A percentile compares a stretch with the other conserved stretches of the same genome.
Conservation (phyloP, 2,113 vertebrate species). For the Mesembrinibis cayennensis region DNA sequence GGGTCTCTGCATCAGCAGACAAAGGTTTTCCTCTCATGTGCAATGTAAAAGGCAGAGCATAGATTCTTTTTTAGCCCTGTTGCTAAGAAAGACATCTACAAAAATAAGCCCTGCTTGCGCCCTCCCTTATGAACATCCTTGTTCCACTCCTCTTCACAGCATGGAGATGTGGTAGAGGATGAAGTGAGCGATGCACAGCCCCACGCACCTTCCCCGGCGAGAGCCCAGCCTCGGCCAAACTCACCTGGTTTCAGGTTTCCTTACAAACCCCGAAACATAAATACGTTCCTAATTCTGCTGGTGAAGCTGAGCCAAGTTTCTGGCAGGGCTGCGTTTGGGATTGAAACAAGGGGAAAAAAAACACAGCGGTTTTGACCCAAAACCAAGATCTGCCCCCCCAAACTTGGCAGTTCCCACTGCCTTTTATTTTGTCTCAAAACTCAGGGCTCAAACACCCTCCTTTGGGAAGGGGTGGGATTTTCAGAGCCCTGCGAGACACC, state of each 20-base stretch:
- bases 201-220: not conserved
- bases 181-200: not conserved
- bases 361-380: not conserved
- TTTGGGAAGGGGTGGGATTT: not conserved
- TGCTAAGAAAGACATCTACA: not conserved
- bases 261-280: not conserved
- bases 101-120: not conserved
- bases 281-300: not conserved
- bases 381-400: not conserved
- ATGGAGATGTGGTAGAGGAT: rapidly evolving
- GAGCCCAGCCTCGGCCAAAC: not conserved
- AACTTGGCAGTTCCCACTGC: not conserved
- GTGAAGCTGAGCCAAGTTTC: not conserved
- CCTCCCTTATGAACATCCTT: not conserved
- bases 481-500: not conserved
- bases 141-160: not conserved
- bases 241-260: slow-evolving; percentile 30
- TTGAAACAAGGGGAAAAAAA: not conserved
- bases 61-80: not conserved
- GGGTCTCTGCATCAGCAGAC: not conserved
- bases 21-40: not conserved
- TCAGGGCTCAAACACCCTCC: not conserved
- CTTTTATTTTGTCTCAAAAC: slow-evolving; percentile 2
- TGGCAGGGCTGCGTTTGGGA: not conserved
- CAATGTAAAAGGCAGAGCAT: not conserved